Conservation (phyloP, 2,113 vertebrate species). For the Otis tarda region DNA sequence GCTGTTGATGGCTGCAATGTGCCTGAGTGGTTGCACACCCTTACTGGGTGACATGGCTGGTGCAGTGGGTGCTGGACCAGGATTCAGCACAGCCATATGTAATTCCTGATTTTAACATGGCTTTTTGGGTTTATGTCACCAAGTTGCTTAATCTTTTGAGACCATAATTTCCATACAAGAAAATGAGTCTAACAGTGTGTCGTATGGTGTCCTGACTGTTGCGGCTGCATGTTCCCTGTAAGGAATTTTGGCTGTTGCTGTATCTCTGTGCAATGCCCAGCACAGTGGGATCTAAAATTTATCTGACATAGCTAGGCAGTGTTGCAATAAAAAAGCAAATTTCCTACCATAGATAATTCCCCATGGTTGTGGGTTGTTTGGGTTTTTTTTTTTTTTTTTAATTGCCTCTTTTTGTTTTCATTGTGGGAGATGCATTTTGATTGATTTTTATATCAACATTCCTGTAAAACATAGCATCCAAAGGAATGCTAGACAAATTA, state of each 20-base stretch:
- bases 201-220: fast-evolving
- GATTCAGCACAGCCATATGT: not conserved
- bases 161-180: not conserved
- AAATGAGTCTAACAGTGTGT: not conserved
- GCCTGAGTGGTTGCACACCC: not conserved
- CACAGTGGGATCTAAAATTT: not conserved
- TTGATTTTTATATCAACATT: not conserved
- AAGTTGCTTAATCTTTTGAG: not conserved
- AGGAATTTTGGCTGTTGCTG: not conserved
- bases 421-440: not conserved
- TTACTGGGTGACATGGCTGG: not conserved
- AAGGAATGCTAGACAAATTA: not conserved
- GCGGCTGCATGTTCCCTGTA: fast-evolving
- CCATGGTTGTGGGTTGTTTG: not conserved
- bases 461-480: not conserved
- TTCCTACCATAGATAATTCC: not conserved
- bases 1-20: not conserved
- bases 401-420: not conserved
- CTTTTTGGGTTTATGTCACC: not conserved
- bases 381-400: not conserved
- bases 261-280: not conserved
- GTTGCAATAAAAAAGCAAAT: not conserved
- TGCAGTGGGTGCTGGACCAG: not conserved
- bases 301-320: not conserved
- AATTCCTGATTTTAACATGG: not conserved